These are phyloP conservation scores for Smutsia temminckii DNA, from an alignment of 2,797 vertebrate species.

Conservation along the genomic window DNA sequence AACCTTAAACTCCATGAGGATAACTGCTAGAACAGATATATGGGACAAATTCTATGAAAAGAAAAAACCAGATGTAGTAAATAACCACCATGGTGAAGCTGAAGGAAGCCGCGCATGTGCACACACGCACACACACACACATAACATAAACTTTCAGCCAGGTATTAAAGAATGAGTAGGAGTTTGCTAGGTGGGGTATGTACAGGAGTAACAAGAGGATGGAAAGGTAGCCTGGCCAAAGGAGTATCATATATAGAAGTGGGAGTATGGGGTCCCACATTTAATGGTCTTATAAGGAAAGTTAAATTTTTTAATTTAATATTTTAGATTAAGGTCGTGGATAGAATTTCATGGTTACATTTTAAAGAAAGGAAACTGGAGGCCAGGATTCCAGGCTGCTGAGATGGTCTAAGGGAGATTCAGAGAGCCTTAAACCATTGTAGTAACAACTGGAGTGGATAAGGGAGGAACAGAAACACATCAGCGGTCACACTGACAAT, in stretches of 20 bases:
- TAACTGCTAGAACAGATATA: background rate
- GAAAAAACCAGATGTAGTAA: background rate
- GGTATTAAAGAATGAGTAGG: background rate
- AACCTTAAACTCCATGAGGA: background rate
- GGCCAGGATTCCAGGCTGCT: background rate
- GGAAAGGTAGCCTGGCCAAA: background rate
- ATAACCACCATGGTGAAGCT: background rate
- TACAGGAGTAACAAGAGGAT: fast-evolving
- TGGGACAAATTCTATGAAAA: background rate
- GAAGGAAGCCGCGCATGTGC: background rate
- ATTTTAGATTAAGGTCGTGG: background rate
- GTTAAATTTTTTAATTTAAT: background rate
- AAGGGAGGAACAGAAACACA: background rate
- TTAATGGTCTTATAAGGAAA: background rate
- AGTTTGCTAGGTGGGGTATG: background rate
- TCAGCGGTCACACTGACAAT: fast-evolving
- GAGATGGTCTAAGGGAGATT: background rate
- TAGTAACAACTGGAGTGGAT: background rate
- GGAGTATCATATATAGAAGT: background rate
- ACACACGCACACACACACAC: too few species aligned
- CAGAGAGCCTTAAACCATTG: background rate
- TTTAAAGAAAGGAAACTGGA: background rate
- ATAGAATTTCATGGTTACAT: background rate
- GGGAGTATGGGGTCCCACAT: background rate
- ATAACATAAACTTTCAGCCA: background rate